These are phyloP conservation scores for Matsumyia berberina DNA, from an alignment of 2,888 invertebrate species.

Conservation along the genomic window DNA sequence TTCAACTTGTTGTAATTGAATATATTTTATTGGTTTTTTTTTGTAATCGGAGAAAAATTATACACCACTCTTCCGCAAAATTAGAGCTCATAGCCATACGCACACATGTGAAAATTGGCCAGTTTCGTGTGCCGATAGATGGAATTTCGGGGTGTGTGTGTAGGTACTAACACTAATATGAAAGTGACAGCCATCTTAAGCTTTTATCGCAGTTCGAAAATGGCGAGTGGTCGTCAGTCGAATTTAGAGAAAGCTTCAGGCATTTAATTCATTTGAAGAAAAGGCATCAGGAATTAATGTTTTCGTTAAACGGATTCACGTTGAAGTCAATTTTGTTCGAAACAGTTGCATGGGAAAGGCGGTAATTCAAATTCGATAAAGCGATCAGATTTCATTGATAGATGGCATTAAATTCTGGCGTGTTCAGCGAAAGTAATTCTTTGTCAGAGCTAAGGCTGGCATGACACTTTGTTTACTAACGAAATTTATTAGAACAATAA, in stretches of 20 bases:
- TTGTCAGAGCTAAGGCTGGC: too few species aligned
- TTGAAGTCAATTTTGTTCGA: too few species aligned
- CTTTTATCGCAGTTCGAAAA: conserved; percentile 61
- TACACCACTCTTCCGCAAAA: conserved; percentile 75
- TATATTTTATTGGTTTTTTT: conserved; percentile 58
- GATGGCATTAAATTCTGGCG: not conserved
- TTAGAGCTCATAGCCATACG: conserved; percentile 72
- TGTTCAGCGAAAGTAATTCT: not conserved
- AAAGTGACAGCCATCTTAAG: conserved; percentile 66
- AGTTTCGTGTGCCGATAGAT: conserved; percentile 53
- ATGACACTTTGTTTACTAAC: not conserved
- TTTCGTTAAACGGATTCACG: too few species aligned
- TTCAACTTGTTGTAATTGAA: conserved; percentile 50
- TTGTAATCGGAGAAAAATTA: conserved; percentile 65
- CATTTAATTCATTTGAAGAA: not conserved
- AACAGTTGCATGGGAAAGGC: too few species aligned
- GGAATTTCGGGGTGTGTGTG: conserved; percentile 11
- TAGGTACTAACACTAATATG: conserved; percentile 29
- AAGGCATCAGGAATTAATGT: too few species aligned
- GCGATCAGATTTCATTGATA: not conserved
- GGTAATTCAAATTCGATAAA: too few species aligned
- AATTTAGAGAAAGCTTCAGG: conserved; percentile 3
- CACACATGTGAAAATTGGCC: conserved; percentile 44
- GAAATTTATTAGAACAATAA: too few species aligned
- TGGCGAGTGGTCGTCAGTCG: conserved; percentile 49